Conservation (phyloP, 2,888 invertebrate species). For the Seira ritae region DNA sequence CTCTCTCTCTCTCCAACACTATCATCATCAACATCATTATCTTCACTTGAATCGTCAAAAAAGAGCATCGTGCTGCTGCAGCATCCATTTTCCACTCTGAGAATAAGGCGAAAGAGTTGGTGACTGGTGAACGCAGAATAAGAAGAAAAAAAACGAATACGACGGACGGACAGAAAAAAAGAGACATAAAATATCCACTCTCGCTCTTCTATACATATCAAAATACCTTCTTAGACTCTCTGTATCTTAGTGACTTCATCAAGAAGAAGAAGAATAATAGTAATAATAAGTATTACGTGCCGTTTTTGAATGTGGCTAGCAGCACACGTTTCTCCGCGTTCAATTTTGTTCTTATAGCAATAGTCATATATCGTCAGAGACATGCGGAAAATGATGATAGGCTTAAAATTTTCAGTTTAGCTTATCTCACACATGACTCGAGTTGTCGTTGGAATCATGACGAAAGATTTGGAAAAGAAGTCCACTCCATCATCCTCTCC, state of each 20-base stretch:
- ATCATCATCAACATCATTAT: constrained; percentile 23
- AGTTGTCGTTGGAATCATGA: too few relatives aligned
- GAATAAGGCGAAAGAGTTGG: constrained; percentile 38
- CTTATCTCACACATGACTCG: too few relatives aligned
- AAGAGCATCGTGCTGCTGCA: constrained; percentile 24
- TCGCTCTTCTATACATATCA: neutral
- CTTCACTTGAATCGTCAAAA: constrained; percentile 14
- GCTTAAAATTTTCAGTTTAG: too few relatives aligned
- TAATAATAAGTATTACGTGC: neutral
- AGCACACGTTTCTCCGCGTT: too few relatives aligned
- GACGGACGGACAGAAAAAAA: constrained; percentile 42
- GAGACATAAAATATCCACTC: constrained; percentile 53
- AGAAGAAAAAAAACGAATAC: neutral
- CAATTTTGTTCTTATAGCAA: too few relatives aligned
- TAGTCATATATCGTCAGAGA: too few relatives aligned
- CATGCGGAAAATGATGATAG: too few relatives aligned
- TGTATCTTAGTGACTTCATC: neutral
- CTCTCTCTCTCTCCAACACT: constrained; percentile 17
- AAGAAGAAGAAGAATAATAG: neutral
- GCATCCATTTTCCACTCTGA: constrained; percentile 16
- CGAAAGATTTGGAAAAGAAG: too few relatives aligned
- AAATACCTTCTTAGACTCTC: constrained; percentile 13
- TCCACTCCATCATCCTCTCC: too few relatives aligned
- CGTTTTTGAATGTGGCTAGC: too few relatives aligned
- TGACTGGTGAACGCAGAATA: neutral